These are phyloP conservation scores for Heliconius nattereri DNA, from an alignment of 1,140 invertebrate genomes.

Conservation along the genomic window DNA sequence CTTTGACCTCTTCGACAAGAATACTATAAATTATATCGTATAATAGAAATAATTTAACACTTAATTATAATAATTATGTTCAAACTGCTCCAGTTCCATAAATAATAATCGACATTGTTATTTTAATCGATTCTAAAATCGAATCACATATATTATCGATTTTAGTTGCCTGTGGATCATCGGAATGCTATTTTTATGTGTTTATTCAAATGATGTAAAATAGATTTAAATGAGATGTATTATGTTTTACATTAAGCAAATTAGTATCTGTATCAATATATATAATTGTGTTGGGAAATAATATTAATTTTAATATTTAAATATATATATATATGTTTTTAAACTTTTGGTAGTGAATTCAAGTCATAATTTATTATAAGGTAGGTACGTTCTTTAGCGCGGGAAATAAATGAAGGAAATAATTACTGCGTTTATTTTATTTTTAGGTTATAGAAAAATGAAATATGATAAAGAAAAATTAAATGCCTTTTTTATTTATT, in stretches of 20 bases:
- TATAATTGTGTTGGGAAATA: conserved; percentile 26
- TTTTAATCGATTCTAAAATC: conserved; percentile 17
- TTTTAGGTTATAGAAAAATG: not conserved
- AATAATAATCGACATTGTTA: conserved; percentile 19
- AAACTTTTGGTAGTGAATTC: not conserved
- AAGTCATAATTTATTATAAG: not conserved
- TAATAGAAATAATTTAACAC: conserved; percentile 1
- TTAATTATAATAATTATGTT: conserved; percentile 10
- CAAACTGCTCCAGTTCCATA: conserved; percentile 32
- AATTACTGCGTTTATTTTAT: not conserved
- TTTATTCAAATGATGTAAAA: conserved; percentile 27
- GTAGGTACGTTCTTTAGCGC: not conserved
- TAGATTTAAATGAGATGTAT: conserved; percentile 31
- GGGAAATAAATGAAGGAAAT: not conserved
- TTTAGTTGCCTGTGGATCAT: conserved; percentile 5
- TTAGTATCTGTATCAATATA: conserved; percentile 23
- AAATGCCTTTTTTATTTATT: not conserved
- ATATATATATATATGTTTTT: not conserved
- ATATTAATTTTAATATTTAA: conserved; percentile 14
- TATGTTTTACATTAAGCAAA: conserved; percentile 28
- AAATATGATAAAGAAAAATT: conserved; percentile 5
- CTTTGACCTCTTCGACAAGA: not conserved
- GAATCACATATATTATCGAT: conserved; percentile 24
- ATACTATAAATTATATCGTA: not conserved
- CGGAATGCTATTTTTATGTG: conserved; percentile 28